Percentiles rank a stretch among this genome's conserved stretches.
phyloP scores from a whole-genome alignment of 2,113 vertebrate species.

The Corythornis cristatus region DNA sequence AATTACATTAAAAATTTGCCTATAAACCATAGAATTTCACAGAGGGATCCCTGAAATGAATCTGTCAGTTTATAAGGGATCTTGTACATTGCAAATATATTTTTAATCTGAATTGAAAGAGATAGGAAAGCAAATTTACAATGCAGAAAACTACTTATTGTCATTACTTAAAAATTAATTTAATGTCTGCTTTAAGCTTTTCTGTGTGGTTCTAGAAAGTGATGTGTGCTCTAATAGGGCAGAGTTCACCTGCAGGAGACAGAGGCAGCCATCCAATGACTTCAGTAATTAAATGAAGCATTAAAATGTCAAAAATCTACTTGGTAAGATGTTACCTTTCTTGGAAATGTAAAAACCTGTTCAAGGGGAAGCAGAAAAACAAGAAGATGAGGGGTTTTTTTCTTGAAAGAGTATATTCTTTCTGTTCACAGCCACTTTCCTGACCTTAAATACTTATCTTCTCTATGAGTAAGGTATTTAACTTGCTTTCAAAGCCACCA shows the following conservation, averaged over 20 bases:
- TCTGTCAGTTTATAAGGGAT: neutral
- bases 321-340: neutral
- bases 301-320: slow-evolving; percentile 16
- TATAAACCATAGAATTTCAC: neutral
- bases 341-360: neutral
- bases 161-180: neutral
- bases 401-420: neutral
- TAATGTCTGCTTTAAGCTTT: neutral
- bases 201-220: neutral
- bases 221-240: neutral
- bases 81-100: neutral
- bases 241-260: slow-evolving; percentile 14
- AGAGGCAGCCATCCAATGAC: neutral
- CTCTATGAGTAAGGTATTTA: neutral
- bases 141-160: neutral
- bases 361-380: neutral
- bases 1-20: neutral
- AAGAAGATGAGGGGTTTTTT: neutral
- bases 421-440: neutral
- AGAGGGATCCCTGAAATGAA: neutral
- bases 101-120: neutral
- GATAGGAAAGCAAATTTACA: neutral
- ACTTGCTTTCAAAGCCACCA: neutral
- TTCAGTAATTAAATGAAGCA: neutral
- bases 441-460: neutral